Evolutionary conservation across 2,113 vertebrate genomes (phyloP), one percentile per base, ranked within the genome.

Genomic region (Brachyistius frenatus): DNA sequence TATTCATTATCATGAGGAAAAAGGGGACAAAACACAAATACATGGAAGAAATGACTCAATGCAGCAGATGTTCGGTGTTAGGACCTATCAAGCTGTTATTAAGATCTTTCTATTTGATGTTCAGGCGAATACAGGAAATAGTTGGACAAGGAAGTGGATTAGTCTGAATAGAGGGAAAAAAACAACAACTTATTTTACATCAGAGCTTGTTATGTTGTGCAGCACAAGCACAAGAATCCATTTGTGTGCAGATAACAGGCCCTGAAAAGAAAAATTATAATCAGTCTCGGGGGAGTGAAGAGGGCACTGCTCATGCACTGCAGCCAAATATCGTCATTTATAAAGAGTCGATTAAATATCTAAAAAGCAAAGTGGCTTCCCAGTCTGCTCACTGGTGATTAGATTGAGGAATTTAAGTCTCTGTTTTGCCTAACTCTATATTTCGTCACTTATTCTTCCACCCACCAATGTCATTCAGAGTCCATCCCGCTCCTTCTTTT

Each of bases 221-320:
- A 66, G 73, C 7, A 44, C 61, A 85, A 77, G 78, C 67, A 88
- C 72, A 67, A 50, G 64, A 58, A 77, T 85, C 80, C 84, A 80
- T 88, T 83, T 84, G 73, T 78, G 84, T 77, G 54, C 71, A 75
- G 76, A 89, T 86, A 85, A 83, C 73, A 63, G 71, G 79, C 68
- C 72, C 62, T 13, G 58, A 76, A 84, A 86, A 65, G 62, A 80
- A 90, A 23, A 84, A 86, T 83, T 84, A 80, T 84, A 90, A 89
- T 90, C 78, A 84, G 79, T 68, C 88, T 76, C 78, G 0, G 31
- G 83, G 88, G 82, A 84, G 44, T 68, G 66, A 64, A 65, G 55
- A 73, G 78, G 73, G 39, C 62, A 64, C 66, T 49, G 77, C 68
- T 74, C 58, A 72, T 53, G 35, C 46, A 60, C 67, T 32, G 69